Evolutionary conservation across 1,140 invertebrate genomes (phyloP), one percentile per base, ranked within the genome.

Genomic region (Spodoptera frugiperda): DNA sequence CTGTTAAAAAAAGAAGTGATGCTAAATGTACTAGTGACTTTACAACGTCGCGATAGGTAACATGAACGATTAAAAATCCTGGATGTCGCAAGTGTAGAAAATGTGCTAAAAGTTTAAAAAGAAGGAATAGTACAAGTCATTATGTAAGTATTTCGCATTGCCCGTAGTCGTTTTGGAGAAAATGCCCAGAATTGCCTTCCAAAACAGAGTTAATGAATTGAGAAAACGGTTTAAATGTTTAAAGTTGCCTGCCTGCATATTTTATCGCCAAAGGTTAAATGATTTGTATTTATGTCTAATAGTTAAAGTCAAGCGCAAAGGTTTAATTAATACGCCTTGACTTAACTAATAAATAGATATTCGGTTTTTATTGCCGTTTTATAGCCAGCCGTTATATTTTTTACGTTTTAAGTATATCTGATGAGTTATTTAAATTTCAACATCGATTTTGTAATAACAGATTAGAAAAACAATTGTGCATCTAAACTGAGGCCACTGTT

Each of bases 371-470:
- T 73, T 49, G 14, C 39, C 5, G 12, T 73, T 73, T 73, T 73
- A 73, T 48, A 17, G 55, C 71, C 44, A 21, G 33, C 19, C 55
- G 53, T 21, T 59, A 21, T 57, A 72, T 48, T 73, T 73, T 73
- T 61, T 30, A 73, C 44, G 55, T 61, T 73, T 73, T 61, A 17
- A 44, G n/a, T 73, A 19, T 48, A 59, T 73, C 53, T 48, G 21
- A 48, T 57, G 19, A 61, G 54, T 61, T 59, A 14, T 73, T n/a
- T n/a, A n/a, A n/a, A n/a, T n/a, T 73, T 61, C 55, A 55, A 61
- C 59, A 73, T 49, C 33, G 55, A 59, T 73, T 73, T 59, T 9
- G 54, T 25, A 73, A 73, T 46, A 65, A 39, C 25, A 25, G 25
- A 25, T 63, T 39, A 73, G 70, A 59, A 59, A 72, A 44, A 59